Evolutionary conservation across 2,797 vertebrate species (phyloP), one percentile per base, ranked within the genome.

Genomic region (Novumbra hubbsi): DNA sequence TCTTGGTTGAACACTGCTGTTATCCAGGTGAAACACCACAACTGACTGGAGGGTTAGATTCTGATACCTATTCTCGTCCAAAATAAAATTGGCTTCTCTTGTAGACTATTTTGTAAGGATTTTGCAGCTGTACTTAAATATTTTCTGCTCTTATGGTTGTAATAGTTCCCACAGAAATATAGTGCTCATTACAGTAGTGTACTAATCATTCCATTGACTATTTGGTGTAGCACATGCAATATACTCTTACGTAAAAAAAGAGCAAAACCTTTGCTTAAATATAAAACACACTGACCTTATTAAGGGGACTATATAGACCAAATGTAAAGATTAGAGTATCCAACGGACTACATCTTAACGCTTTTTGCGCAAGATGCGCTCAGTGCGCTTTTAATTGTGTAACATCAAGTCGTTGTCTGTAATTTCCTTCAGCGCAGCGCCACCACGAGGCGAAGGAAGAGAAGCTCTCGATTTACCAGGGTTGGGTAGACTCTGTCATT

Each of bases 361-460:
- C 32, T 2, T 55, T 19, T 7, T n/a, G 19, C 50, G 50, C 50
- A 55, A 55, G 50, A 55, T 68, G 38, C 67, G 67, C 67, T 27
- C 45, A 21, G 24, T 49, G 68, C 24, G 67, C 45, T 24, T 28
- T 21, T 32, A 15, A 52, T 30, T 70, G 68, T 48, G 68, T 52
- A 30, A 49, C 68, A 19, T 70, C 7, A 50, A 50, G 15, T 14
- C 11, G 27, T 48, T 16, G 66, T 11, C 21, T 21, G 66, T 27
- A 5, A n/a, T 68, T 45, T 7, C n/a, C 67, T 48, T n/a, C 21
- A 28, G 48, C 76, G 27, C 4, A 86, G 89, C 90, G 91, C 91
- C 92, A 84, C 85, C 88, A 9, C 70, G 88, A 74, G 91, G 80
- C 82, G 64, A 83, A 88, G 82, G 74, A 79, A 0, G 71, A 0